Conservation (phyloP, 2,888 invertebrate genomes). For the Melipona bicolor region DNA sequence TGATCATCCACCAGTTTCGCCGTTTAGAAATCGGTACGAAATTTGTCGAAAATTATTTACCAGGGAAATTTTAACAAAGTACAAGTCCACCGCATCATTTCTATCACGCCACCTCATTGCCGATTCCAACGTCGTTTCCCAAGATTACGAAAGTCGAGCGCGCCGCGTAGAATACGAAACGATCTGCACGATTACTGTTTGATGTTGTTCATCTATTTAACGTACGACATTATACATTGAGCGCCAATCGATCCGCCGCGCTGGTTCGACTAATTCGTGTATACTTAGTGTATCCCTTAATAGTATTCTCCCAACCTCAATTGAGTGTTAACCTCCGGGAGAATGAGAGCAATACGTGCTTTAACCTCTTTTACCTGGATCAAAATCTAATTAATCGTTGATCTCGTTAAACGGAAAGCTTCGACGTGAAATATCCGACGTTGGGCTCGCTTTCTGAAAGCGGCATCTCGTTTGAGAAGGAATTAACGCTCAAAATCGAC, state of each 20-base stretch:
- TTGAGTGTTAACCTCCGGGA: conserved; percentile 74
- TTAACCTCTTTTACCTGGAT: conserved; percentile 39
- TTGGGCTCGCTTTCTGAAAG: neutral
- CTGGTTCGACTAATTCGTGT: conserved; percentile 53
- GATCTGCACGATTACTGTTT: conserved; percentile 13
- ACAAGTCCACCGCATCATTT: neutral
- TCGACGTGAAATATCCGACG: neutral
- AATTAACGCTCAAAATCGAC: neutral
- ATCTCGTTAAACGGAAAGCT: conserved; percentile 33
- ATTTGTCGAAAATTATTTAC: conserved; percentile 7
- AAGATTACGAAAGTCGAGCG: conserved; percentile 28
- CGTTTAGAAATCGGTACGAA: neutral
- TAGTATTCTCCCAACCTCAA: conserved; percentile 68
- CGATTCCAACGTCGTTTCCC: conserved; percentile 32
- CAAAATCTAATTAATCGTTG: conserved; percentile 48
- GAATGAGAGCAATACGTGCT: conserved; percentile 43
- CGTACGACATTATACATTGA: conserved; percentile 15
- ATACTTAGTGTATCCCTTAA: conserved; percentile 67
- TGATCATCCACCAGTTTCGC: fast-evolving
- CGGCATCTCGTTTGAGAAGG: neutral
- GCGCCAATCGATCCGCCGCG: conserved; percentile 23
- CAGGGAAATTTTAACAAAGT: neutral
- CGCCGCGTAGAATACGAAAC: conserved; percentile 23
- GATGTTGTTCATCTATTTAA: conserved; percentile 35
- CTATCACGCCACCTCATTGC: conserved; percentile 5